A percentile compares a stretch with the other conserved stretches of the same genome.
Evolutionary conservation across 2,113 vertebrate genomes (phyloP).

Genomic region (Epinephelus cyanopodus): DNA sequence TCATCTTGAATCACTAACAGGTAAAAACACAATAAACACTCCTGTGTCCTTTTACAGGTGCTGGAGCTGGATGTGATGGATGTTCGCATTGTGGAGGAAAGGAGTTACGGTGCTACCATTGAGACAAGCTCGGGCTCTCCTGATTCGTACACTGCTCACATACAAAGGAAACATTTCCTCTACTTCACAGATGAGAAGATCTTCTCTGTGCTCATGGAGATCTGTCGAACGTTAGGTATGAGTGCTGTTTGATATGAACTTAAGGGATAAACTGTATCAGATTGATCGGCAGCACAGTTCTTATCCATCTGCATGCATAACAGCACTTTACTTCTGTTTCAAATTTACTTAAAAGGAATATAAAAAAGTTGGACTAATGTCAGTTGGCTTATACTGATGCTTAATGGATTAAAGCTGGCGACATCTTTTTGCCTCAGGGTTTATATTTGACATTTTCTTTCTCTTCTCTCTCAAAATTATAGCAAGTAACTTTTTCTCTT

Average conservation of each 20-base stretch:
- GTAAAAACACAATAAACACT: neutral
- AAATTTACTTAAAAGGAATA: neutral
- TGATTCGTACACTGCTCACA: conserved; percentile 35
- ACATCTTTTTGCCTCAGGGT: neutral
- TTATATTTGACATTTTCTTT: conserved; percentile 12
- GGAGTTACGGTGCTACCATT: conserved; percentile 53
- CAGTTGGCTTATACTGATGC: neutral
- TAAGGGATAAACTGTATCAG: neutral
- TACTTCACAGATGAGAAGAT: conserved; percentile 91
- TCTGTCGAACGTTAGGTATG: conserved; percentile 89
- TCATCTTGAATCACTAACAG: no score
- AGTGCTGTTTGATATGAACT: neutral
- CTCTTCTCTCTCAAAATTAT: neutral
- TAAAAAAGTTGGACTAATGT: neutral
- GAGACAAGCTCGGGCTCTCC: neutral
- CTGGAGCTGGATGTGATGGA: conserved; percentile 91
- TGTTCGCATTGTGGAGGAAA: conserved; percentile 90
- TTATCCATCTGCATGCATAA: neutral
- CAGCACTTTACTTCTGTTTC: neutral
- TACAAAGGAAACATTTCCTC: conserved; percentile 88
- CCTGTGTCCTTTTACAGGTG: conserved; percentile 69
- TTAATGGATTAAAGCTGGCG: neutral
- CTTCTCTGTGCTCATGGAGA: conserved; percentile 86
- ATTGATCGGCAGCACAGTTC: neutral
- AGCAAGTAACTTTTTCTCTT: neutral